A percentile compares a stretch with the other conserved stretches of the same genome.
Evolutionary conservation across 2,888 invertebrate genomes (phyloP).

Genomic region (Ypsolopha sequella): DNA sequence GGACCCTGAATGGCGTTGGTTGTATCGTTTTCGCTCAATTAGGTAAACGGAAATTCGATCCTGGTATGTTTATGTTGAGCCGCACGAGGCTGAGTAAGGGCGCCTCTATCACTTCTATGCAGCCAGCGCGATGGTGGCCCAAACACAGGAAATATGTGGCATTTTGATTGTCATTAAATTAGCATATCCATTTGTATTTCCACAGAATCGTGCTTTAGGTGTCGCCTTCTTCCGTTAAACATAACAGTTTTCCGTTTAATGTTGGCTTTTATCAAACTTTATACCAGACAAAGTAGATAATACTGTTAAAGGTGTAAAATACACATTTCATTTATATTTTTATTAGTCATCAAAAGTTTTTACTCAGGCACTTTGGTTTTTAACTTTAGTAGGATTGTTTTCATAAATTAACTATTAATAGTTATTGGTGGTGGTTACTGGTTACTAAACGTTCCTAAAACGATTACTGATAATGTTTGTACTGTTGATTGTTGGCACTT

Average conservation of each 20-base stretch:
- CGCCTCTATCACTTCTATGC: too few species aligned
- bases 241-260: constrained; percentile 15
- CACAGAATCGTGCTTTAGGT: neutral
- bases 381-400: too few species aligned
- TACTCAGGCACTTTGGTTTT: too few species aligned
- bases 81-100: constrained; percentile 14
- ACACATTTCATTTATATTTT: too few species aligned
- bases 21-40: constrained; percentile 69
- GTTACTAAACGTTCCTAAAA: too few species aligned
- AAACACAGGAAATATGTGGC: neutral
- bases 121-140: constrained; percentile 3
- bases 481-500: too few species aligned
- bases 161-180: constrained; percentile 4
- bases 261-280: neutral
- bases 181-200: constrained; percentile 9
- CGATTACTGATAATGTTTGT: too few species aligned
- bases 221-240: neutral
- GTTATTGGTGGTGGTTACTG: too few species aligned
- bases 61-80: constrained; percentile 31
- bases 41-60: constrained; percentile 62
- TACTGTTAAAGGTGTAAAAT: too few species aligned
- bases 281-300: too few species aligned
- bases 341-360: too few species aligned
- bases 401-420: too few species aligned
- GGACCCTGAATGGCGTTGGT: constrained; percentile 56